These are phyloP conservation scores for Nyctibius grandis DNA, from an alignment of 2,797 vertebrate species.

Conservation along the genomic window DNA sequence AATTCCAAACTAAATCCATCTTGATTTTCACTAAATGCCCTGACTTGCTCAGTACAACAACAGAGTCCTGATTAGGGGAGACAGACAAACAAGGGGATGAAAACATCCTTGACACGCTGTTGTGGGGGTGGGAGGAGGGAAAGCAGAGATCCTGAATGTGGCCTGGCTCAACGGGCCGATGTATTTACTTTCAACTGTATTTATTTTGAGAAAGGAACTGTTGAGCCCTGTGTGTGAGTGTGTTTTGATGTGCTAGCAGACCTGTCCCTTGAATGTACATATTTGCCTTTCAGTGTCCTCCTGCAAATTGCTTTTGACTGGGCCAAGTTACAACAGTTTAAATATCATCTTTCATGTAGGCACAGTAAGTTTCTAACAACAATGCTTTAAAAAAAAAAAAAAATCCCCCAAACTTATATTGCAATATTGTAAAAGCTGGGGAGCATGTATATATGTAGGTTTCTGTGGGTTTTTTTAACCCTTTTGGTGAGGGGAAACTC, in stretches of 20 bases:
- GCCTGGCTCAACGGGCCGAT: neutral
- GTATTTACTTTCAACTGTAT: neutral
- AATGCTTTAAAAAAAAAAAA: neutral
- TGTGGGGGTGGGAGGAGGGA: neutral
- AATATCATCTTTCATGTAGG: neutral
- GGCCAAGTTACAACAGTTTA: neutral
- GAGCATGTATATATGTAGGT: fast-evolving
- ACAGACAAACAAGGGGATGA: neutral
- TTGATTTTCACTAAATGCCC: conserved; percentile 25
- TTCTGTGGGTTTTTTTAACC: neutral
- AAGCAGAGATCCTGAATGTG: neutral
- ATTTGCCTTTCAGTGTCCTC: conserved; percentile 11
- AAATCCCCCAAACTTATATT: neutral
- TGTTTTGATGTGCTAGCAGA: neutral
- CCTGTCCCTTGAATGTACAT: neutral
- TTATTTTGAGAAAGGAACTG: neutral
- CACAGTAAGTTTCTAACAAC: neutral
- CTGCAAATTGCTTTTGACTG: conserved; percentile 30
- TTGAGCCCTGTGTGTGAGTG: neutral
- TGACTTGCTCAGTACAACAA: neutral
- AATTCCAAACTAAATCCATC: conserved; percentile 26
- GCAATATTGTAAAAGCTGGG: neutral
- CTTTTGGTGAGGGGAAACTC: neutral
- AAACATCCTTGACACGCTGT: neutral
- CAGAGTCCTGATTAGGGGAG: neutral